Evolutionary conservation across 2,888 invertebrate species (phyloP).

Genomic region (Odontocolon sp.): DNA sequence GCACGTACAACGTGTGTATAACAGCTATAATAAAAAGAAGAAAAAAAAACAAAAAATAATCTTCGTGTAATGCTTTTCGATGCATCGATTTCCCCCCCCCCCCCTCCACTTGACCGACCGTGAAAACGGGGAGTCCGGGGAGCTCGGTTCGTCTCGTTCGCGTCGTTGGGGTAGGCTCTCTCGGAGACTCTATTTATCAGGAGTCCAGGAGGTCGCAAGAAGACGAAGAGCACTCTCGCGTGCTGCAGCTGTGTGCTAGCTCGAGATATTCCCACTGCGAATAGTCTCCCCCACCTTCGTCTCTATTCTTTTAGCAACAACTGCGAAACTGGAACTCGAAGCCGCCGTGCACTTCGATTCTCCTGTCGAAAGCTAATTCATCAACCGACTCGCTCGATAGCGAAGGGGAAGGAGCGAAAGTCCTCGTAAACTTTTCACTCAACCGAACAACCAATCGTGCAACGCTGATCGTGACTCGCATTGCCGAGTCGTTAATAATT

Average conservation of each 20-base stretch:
- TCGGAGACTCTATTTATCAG: conserved; percentile 69
- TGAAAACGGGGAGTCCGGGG: conserved; percentile 6
- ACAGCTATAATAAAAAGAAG: too few relatives aligned
- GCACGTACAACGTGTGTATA: too few relatives aligned
- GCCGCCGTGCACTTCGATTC: neutral
- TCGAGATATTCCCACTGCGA: neutral
- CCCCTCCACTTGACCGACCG: conserved; percentile 12
- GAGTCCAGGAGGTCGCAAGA: conserved; percentile 64
- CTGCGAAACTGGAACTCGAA: too few relatives aligned
- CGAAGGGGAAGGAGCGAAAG: neutral
- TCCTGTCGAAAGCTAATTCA: neutral
- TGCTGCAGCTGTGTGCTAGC: neutral
- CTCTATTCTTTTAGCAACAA: too few relatives aligned
- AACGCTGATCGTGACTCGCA: neutral
- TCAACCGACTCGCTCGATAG: neutral
- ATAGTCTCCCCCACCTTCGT: neutral
- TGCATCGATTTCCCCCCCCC: conserved; percentile 30
- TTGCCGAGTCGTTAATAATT: neutral
- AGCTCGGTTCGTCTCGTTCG: conserved; percentile 56
- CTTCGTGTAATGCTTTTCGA: neutral
- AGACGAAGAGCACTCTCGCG: conserved; percentile 49
- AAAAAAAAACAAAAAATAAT: too few relatives aligned
- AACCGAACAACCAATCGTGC: neutral
- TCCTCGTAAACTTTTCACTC: neutral
- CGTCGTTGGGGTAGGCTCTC: conserved; percentile 74